Evolutionary conservation across 2,113 vertebrate species (phyloP), one percentile per base, ranked within the genome.

Genomic region (Stomatorhinus ivindoensis): DNA sequence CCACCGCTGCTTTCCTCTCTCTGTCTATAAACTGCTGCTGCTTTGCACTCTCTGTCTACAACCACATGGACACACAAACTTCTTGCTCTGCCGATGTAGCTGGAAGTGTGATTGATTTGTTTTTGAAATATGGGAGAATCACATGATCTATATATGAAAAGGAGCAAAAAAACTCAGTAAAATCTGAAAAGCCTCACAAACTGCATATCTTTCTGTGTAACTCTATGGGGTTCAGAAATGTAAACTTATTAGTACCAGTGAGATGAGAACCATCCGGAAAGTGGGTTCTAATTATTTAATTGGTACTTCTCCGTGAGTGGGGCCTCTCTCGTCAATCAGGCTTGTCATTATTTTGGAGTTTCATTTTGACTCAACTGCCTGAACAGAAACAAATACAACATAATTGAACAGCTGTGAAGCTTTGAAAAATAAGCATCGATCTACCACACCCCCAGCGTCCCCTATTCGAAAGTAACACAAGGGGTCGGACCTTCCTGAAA

Each of bases 251-350:
- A 89, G 39, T 53, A 8, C 50, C 82, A 47, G 88, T n/a, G 11
- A 51, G 55, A 15, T 86, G 47, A 86, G 55, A 58, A 86, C 53
- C 51, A 86, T 69, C 58, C 44, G 46, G n/a, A 51, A 69, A 80
- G 47, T 61, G 55, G 7, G 44, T 46, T 58, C 46, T 86, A 86
- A 85, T 86, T 73, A 58, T 73, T 89, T 89, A 89, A 86, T 89
- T 86, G 83, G 46, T 58, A 73, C 55, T 50, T 87, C 31, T 87
- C 83, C 50, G 21, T 48, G 24, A 86, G 83, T 48, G 44, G 24
- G 83, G 10, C 15, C n/a, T 86, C 83, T 47, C 39, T 86, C 44
- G 2, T 31, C 44, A n/a, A 2, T 86, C 42, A 27, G 83, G 24
- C 44, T 27, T 86, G 44, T n/a, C 47, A 86, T 50, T 86, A 86